These are phyloP conservation scores for Numenius phaeopus DNA, from an alignment of 2,797 vertebrate species.

Conservation along the genomic window DNA sequence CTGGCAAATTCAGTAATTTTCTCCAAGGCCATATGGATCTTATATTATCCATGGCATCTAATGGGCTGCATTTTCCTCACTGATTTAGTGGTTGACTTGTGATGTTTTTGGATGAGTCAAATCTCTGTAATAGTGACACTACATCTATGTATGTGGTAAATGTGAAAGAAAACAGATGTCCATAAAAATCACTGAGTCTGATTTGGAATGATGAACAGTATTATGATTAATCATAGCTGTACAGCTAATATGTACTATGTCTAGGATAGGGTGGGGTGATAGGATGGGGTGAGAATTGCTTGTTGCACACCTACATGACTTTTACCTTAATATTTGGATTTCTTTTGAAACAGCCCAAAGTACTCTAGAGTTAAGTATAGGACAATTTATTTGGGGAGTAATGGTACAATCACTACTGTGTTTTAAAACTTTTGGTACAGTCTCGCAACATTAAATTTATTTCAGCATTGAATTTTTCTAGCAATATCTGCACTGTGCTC, in stretches of 20 bases:
- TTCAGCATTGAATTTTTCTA: slow-evolving; percentile 11
- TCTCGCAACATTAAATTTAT: background rate
- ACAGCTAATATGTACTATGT: background rate
- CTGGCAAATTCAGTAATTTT: background rate
- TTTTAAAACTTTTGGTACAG: background rate
- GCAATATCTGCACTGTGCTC: background rate
- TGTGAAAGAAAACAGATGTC: slow-evolving; percentile 66
- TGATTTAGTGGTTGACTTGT: slow-evolving; percentile 50
- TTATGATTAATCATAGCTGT: slow-evolving; percentile 33
- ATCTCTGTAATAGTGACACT: slow-evolving; percentile 53
- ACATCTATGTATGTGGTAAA: slow-evolving; percentile 62
- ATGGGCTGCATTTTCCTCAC: slow-evolving; percentile 25
- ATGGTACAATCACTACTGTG: background rate
- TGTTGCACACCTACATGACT: background rate
- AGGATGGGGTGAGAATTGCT: background rate
- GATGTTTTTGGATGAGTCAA: slow-evolving; percentile 56
- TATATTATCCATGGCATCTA: slow-evolving; percentile 11
- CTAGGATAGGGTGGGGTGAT: background rate
- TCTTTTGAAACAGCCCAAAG: background rate
- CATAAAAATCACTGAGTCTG: slow-evolving; percentile 45
- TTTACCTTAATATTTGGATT: background rate
- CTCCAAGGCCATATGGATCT: background rate
- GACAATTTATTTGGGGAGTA: background rate
- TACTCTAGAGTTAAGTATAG: background rate
- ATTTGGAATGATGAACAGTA: background rate